Evolutionary conservation across 2,113 vertebrate genomes (phyloP), one percentile per base, ranked within the genome.

Genomic region (Saimiri boliviensis): DNA sequence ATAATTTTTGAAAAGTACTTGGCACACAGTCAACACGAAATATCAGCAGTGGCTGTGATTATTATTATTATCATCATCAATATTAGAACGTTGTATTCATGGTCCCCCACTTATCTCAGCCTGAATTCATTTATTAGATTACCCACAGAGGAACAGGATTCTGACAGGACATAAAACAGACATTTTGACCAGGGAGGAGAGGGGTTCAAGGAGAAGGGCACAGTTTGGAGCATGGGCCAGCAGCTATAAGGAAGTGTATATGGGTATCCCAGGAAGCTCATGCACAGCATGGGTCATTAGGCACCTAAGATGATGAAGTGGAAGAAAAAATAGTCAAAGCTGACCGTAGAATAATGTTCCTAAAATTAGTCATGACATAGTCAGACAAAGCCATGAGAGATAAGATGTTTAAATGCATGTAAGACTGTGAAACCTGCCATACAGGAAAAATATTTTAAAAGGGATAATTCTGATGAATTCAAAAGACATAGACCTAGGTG

Each of bases 11-110:
- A 45, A 42, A 87, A 88, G 27, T 35, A 1, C 35, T 84, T 96
- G 85, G 27, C 25, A 47, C 45, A 37, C 5, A 23, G 27, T 77
- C 66, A 88, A 8, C 52, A 66, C 30, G 71, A 52, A 87, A 86
- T 93, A 47, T 66, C 80, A n/a, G 32, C 37, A 27, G 23, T 90
- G 63, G 21, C 12, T 27, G 8, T 42, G 54, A 76, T 35, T 16
- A 71, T 45, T 32, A 6, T 84, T 9, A 35, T 71, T 58, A 83
- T 89, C n/a, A n/a, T 42, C 42, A 85, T 93, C 60, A 20, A 20
- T 84, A 79, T 89, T 94, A 74, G 95, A 95, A 66, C 17, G 56
- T 49, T 86, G 17, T 40, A 93, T 84, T 47, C 73, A 79, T 4
- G 11, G n/a, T 74, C 20, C 66, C 32, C 60, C 89, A 9, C 60